These are phyloP conservation scores for Pachyramphus minor DNA, from an alignment of 2,113 vertebrate species.

Conservation along the genomic window DNA sequence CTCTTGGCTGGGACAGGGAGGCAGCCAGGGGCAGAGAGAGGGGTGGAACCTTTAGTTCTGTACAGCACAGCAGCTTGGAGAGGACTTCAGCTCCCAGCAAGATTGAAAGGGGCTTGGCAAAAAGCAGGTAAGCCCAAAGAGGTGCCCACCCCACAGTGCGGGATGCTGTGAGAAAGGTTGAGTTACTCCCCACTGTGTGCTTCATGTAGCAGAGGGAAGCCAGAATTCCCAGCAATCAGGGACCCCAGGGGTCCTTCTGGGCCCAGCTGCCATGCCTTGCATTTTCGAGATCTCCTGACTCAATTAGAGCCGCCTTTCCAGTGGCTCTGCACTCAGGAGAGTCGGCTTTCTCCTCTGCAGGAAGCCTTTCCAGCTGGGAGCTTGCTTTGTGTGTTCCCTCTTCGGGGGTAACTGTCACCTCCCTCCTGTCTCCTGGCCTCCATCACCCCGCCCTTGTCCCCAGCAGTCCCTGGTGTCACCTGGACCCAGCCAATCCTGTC, in stretches of 20 bases:
- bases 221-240: accelerated
- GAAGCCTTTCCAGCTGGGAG: neutral
- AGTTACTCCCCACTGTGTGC: neutral
- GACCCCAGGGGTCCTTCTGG: neutral
- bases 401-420: neutral
- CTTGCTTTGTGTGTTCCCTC: neutral
- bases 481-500: neutral
- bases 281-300: neutral
- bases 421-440: neutral
- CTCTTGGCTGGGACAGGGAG: neutral
- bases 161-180: neutral
- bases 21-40: neutral
- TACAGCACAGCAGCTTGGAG: neutral
- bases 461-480: neutral
- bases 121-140: neutral
- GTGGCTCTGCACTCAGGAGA: neutral
- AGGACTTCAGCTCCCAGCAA: neutral
- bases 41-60: neutral
- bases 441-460: neutral
- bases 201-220: neutral
- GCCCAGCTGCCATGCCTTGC: neutral
- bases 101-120: neutral
- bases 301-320: neutral
- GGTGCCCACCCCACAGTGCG: neutral
- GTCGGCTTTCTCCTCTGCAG: neutral